These are phyloP conservation scores for Lepidurus arcticus DNA, from an alignment of 1,140 invertebrate genomes.

Conservation along the genomic window DNA sequence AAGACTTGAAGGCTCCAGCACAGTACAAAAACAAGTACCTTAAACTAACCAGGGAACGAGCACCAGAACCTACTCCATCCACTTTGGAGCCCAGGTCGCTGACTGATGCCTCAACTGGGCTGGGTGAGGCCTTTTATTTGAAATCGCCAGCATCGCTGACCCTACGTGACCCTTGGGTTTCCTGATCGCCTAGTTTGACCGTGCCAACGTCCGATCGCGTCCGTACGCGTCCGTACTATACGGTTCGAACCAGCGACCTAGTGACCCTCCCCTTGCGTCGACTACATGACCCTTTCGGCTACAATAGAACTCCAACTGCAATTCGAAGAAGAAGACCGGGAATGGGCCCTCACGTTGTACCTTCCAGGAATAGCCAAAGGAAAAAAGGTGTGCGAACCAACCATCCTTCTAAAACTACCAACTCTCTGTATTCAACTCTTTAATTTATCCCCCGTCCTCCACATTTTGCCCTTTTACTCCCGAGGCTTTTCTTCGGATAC, in stretches of 20 bases:
- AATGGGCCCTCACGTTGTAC: background rate
- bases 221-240: background rate
- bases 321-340: conserved; percentile 2
- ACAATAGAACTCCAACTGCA: conserved; percentile 1
- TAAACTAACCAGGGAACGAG: background rate
- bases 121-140: conserved; percentile 4
- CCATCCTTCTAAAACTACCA: background rate
- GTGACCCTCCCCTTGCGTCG: conserved; percentile 12
- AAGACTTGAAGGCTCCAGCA: background rate
- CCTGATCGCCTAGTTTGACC: background rate
- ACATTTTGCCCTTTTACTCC: background rate
- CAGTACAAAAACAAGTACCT: background rate
- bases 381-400: background rate
- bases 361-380: conserved; percentile 10
- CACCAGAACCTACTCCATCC: background rate
- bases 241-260: conserved; percentile 15
- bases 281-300: conserved; percentile 1
- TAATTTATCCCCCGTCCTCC: background rate
- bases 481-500: conserved; percentile 21
- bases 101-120: conserved; percentile 6
- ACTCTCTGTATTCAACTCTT: background rate
- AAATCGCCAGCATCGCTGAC: background rate
- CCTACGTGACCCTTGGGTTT: conserved; percentile 16
- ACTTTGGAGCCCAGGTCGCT: background rate
- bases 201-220: conserved; percentile 3